These are phyloP conservation scores for Acarapis woodi DNA, from an alignment of 1,140 invertebrate species.

Conservation along the genomic window DNA sequence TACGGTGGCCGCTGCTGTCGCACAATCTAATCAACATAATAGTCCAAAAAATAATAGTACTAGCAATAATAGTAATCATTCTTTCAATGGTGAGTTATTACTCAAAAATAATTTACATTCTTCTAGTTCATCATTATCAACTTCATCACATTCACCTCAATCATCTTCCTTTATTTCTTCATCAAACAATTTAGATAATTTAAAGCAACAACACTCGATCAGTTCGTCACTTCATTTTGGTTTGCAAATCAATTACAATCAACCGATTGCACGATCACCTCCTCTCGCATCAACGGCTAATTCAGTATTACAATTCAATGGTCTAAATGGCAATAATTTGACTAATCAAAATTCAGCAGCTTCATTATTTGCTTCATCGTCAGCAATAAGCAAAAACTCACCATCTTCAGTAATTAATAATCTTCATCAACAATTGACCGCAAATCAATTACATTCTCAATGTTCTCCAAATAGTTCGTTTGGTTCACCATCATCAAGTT, in stretches of 20 bases:
- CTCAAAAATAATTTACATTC: neutral
- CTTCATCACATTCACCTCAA: neutral
- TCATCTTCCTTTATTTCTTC: neutral
- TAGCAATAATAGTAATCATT: too few relatives aligned
- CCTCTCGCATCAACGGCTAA: neutral
- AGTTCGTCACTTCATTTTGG: neutral
- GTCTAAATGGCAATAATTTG: constrained; percentile 2
- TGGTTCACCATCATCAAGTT: constrained; percentile 7
- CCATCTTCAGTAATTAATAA: too few relatives aligned
- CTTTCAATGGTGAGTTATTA: too few relatives aligned
- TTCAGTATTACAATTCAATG: neutral
- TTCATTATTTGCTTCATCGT: neutral
- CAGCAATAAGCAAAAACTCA: too few relatives aligned
- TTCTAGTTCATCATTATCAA: neutral
- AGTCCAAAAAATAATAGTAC: neutral
- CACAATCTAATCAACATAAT: neutral
- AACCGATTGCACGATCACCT: neutral
- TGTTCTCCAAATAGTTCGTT: too few relatives aligned
- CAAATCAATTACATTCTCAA: too few relatives aligned
- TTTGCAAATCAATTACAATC: neutral
- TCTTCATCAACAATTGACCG: too few relatives aligned
- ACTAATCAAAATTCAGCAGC: constrained; percentile 5
- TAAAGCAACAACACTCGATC: neutral
- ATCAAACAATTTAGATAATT: neutral
- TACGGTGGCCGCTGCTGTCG: constrained; percentile 4